phyloP scores from a whole-genome alignment of 2,888 invertebrate genomes.

The Laspeyria flexula region DNA sequence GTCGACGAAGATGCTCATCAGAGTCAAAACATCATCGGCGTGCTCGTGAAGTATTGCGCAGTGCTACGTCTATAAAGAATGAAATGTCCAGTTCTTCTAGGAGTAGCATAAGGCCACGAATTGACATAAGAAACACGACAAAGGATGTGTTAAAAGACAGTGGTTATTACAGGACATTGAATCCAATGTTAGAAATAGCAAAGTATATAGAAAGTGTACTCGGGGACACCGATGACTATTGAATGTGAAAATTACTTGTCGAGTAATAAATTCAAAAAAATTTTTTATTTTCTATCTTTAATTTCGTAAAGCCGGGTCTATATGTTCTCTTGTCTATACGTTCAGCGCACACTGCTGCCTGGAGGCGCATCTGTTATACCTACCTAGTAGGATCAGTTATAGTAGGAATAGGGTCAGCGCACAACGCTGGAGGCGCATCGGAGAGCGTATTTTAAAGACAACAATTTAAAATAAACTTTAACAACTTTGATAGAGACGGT shows the following conservation, averaged over 20 bases:
- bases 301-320: no score
- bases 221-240: constrained; percentile 51
- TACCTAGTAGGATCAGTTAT: no score
- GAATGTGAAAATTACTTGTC: constrained; percentile 37
- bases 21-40: constrained; percentile 29
- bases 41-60: constrained; percentile 56
- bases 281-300: no score
- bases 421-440: no score
- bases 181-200: constrained; percentile 69
- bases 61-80: constrained; percentile 32
- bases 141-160: constrained; percentile 26
- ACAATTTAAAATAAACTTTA: no score
- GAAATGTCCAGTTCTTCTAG: constrained; percentile 25
- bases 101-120: constrained; percentile 48
- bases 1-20: constrained; percentile 31
- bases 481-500: no score
- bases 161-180: constrained; percentile 46
- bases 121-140: constrained; percentile 21
- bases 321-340: no score
- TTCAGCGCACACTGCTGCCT: no score
- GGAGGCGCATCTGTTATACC: no score
- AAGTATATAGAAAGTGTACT: constrained; percentile 65
- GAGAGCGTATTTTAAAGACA: no score
- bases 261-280: constrained; percentile 9
- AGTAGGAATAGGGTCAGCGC: no score